A percentile compares a stretch with the other conserved stretches of the same genome.
phyloP scores from a whole-genome alignment of 92 coral and sea anemone genomes.

The Galaxea fascicularis region DNA sequence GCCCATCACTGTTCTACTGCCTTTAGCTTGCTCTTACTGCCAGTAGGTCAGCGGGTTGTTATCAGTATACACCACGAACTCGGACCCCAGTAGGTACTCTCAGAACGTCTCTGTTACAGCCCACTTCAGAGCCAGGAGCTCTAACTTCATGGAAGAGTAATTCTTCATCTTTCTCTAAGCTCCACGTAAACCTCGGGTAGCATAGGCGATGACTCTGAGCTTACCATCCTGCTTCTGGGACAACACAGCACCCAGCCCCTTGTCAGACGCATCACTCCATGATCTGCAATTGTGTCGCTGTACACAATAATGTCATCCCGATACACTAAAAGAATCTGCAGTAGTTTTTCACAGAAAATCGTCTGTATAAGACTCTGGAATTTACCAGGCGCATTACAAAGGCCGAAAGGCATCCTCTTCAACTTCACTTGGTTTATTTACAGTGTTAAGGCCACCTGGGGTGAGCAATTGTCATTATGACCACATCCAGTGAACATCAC shows the following conservation, averaged over 20 bases:
- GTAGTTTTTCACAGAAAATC: constrained; percentile 38
- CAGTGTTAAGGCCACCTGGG: constrained; percentile 7
- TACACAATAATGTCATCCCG: constrained; percentile 59
- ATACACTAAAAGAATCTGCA: constrained; percentile 59
- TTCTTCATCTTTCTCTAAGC: constrained; percentile 75
- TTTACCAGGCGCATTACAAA: constrained; percentile 57
- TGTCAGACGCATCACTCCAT: constrained; percentile 25
- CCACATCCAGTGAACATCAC: not conserved
- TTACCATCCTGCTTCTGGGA: constrained; percentile 68
- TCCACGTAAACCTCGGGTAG: constrained; percentile 62
- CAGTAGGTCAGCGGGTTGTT: constrained; percentile 68
- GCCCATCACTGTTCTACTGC: constrained; percentile 72
- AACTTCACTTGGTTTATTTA: constrained; percentile 6
- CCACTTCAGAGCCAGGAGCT: constrained; percentile 69
- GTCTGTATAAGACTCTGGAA: constrained; percentile 55
- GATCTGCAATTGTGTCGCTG: constrained; percentile 34
- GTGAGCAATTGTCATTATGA: not conserved
- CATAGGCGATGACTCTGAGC: constrained; percentile 68
- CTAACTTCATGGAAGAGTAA: constrained; percentile 71
- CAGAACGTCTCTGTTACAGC: constrained; percentile 74
- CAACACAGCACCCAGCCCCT: constrained; percentile 59
- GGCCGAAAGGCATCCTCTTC: constrained; percentile 61
- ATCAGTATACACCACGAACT: constrained; percentile 66
- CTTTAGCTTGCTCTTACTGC: constrained; percentile 62
- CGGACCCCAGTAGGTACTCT: constrained; percentile 67